Base-by-base conservation (phyloP, 2,797 vertebrate species). In the Loriculus beryllinus region DNA sequence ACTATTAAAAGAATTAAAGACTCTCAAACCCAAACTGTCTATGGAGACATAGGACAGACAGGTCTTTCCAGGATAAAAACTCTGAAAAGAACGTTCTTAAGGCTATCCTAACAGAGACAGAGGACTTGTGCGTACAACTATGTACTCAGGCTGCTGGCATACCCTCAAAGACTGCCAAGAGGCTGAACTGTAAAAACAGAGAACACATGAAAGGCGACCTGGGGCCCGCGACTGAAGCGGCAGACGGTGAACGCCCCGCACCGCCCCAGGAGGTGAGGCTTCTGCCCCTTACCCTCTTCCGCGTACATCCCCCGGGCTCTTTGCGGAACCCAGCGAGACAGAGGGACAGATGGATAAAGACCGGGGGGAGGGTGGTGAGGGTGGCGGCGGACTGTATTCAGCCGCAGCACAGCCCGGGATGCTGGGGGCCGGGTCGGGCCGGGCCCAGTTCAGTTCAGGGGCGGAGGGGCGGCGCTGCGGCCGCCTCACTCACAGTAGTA, bases 401-500 rank as follows among this genome's bases (percentile, higher is more conserved):
- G 45, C 19, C 12, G 25, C 23, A 20, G 20, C 3, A 13, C 37
- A 6, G 33, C 60, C 12, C 15, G 8, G 42, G 22, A 28, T 26
- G 48, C 23, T n/a, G 4, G 52, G 49, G n/a, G 39, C 31, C 9
- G 11, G 43, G 42, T 8, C 52, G 7, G 37, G 47, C 25, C 15
- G 43, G 29, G 35, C 25, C 19, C 11, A 29, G 29, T n/a, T 31
- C 33, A 14, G 37, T 18, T 15, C 6, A 11, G 13, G 25, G 26
- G 35, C 25, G 28, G 59, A 37, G 68, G 63, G 31, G 52, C 35
- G 26, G 42, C 42, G 64, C 85, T 40, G 48, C 49, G 70, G 39
- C 77, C 62, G 42, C 48, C 82, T 74, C 80, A 99, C 99, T 99
- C 93, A 99, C 99, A 99, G 98, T 99, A 99, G 94, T 99, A 99